Base-by-base conservation (phyloP, 2,888 invertebrate genomes). In the Antitype chi region DNA sequence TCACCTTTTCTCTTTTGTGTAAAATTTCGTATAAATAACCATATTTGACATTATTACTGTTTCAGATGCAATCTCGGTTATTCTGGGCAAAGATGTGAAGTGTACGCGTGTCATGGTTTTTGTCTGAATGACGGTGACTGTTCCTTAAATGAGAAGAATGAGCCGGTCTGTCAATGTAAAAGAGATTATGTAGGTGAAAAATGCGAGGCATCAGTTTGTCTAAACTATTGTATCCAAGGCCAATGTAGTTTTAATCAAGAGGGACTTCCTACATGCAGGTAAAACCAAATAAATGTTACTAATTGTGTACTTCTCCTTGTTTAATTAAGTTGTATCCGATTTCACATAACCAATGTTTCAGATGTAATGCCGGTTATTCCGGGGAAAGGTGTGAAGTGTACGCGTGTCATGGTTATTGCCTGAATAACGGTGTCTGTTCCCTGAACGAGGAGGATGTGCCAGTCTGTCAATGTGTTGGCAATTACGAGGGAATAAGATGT, bases 111-210 rank as follows among this genome's bases (percentile, higher is more conserved):
- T 28, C 5, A 23, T 47, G 28, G 28, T 28, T 70, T 6, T 47
- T 62, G 28, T 28, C 17, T 63, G n/a, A 63, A 23, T 23, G 38
- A 63, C 9, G 63, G n/a, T 63, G 8, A 17, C 47, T 70, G 63
- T 62, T 28, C 7, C 23, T 9, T 62, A 9, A 28, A 47, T 11
- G 23, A 28, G 9, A 3, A 47, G 23, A 11, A 0, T 28, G 28
- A 47, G n/a, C 28, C 70, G 3, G 70, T 64, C 11, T 70, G 70
- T 47, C 28, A 70, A 63, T 70, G 70, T 28, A 52, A 28, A 20
- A n/a, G 8, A 13, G 55, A 2, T 20, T 52, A 9, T 67, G 52
- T 25, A 23, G 66, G 66, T 23, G 23, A 67, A 15, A 52, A 28
- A 67, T 67, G 49, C 52, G 23, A 67, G 9, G 20, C 43, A 20